phyloP scores from a whole-genome alignment of 2,797 vertebrate species.

The Galago senegalensis region DNA sequence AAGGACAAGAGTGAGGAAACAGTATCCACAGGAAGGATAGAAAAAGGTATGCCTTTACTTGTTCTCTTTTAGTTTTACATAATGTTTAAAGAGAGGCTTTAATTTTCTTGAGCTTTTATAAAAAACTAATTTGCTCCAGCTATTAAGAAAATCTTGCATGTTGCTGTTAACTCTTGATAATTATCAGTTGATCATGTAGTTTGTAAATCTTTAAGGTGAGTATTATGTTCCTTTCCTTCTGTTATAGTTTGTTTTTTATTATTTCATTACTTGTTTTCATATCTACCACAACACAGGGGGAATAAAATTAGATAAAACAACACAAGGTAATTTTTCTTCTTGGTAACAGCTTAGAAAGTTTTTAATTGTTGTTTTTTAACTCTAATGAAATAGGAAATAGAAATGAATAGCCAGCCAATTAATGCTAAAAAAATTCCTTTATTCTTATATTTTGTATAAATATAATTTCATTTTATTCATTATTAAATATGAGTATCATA shows the following conservation, averaged over 20 bases:
- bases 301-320: conserved; percentile 54
- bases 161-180: background rate
- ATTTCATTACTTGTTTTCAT: background rate
- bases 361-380: conserved; percentile 42
- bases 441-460: conserved; percentile 40
- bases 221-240: background rate
- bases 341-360: conserved; percentile 57
- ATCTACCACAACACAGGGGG: background rate
- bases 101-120: conserved; percentile 50
- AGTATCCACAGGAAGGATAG: conserved; percentile 85
- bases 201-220: conserved; percentile 53
- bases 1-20: conserved; percentile 88
- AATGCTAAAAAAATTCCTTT: conserved; percentile 20
- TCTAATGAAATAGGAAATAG: background rate
- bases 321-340: conserved; percentile 17
- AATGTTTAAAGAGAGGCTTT: background rate
- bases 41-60: conserved; percentile 92
- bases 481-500: conserved; percentile 13
- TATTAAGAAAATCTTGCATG: conserved; percentile 38
- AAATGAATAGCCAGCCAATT: conserved; percentile 27
- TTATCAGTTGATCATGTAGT: conserved; percentile 8
- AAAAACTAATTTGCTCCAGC: conserved; percentile 17
- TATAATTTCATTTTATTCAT: conserved; percentile 66
- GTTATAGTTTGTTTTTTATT: background rate
- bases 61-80: conserved; percentile 43